phyloP scores from a whole-genome alignment of 1,140 invertebrate species.

The Condylostylus longicornis region DNA sequence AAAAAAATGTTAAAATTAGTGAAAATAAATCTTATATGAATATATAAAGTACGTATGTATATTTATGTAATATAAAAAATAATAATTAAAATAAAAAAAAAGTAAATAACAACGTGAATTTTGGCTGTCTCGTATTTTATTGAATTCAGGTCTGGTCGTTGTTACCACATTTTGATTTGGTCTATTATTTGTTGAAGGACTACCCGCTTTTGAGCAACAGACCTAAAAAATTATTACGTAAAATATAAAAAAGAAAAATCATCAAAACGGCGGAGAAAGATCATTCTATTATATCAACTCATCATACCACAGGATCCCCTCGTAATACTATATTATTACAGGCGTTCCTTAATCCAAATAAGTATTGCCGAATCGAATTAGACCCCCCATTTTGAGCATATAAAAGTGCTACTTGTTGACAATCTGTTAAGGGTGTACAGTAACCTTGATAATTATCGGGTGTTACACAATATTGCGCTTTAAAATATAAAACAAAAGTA shows the following conservation, averaged over 20 bases:
- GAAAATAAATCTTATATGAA: too few relatives aligned
- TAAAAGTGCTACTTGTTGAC: constrained; percentile 21
- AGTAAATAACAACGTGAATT: too few relatives aligned
- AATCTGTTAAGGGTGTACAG: constrained; percentile 21
- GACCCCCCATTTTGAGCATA: constrained; percentile 11
- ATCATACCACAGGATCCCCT: constrained; percentile 24
- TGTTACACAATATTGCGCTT: constrained; percentile 22
- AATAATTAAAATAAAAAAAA: too few relatives aligned
- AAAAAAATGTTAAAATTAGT: too few relatives aligned
- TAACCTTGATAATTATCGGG: constrained; percentile 25
- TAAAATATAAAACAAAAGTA: too few relatives aligned
- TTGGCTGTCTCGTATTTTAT: too few relatives aligned
- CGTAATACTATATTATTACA: constrained; percentile 22
- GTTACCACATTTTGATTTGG: too few relatives aligned
- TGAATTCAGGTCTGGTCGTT: too few relatives aligned
- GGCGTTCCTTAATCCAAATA: constrained; percentile 19
- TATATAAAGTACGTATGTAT: too few relatives aligned
- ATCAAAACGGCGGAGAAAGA: not conserved
- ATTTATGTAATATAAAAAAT: too few relatives aligned
- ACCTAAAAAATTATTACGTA: not conserved
- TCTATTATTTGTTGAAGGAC: too few relatives aligned
- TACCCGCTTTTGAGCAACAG: too few relatives aligned
- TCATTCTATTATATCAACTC: not conserved
- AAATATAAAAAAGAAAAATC: not conserved
- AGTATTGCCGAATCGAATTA: constrained; percentile 18